Percentiles rank a stretch among this genome's conserved stretches.
These are phyloP conservation scores for Cyprinodon diabolis DNA, from an alignment of 2,797 vertebrate species.

Conservation along the genomic window DNA sequence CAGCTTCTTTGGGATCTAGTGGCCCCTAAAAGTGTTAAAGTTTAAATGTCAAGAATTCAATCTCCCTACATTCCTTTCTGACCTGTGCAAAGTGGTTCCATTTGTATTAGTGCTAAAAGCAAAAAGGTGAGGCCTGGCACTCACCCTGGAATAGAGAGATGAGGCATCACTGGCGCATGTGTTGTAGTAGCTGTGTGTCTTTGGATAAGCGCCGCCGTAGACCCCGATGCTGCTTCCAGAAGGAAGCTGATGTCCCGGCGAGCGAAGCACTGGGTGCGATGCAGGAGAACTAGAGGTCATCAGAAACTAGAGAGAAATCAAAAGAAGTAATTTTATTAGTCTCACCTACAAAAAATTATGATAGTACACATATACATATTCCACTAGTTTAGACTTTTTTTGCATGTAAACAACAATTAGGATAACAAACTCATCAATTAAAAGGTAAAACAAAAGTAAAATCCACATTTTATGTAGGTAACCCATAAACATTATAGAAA, in stretches of 20 bases:
- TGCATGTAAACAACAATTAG: not conserved
- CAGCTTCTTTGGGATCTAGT: conserved; percentile 87
- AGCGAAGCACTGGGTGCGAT: conserved; percentile 87
- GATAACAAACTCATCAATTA: not conserved
- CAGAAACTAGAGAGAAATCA: conserved; percentile 83
- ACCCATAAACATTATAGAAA: not conserved
- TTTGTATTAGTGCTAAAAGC: not conserved
- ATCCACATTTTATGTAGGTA: not conserved
- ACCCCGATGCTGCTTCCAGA: conserved; percentile 87
- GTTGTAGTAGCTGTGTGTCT: conserved; percentile 89
- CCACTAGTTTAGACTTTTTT: not conserved
- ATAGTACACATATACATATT: not conserved
- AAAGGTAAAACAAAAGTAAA: not conserved
- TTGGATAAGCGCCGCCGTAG: conserved; percentile 86
- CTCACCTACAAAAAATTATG: not conserved
- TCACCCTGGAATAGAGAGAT: conserved; percentile 91
- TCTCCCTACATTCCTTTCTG: not conserved
- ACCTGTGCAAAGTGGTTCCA: not conserved
- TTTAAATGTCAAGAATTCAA: conserved; percentile 3
- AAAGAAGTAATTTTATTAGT: not conserved
- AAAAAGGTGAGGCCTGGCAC: conserved; percentile 6
- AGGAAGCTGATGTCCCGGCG: conserved; percentile 88
- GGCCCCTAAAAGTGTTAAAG: conserved; percentile 81
- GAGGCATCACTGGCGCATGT: conserved; percentile 88
- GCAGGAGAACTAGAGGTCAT: conserved; percentile 89